Evolutionary conservation across 2,113 vertebrate species (phyloP).

Genomic region (Macroglossus sobrinus): DNA sequence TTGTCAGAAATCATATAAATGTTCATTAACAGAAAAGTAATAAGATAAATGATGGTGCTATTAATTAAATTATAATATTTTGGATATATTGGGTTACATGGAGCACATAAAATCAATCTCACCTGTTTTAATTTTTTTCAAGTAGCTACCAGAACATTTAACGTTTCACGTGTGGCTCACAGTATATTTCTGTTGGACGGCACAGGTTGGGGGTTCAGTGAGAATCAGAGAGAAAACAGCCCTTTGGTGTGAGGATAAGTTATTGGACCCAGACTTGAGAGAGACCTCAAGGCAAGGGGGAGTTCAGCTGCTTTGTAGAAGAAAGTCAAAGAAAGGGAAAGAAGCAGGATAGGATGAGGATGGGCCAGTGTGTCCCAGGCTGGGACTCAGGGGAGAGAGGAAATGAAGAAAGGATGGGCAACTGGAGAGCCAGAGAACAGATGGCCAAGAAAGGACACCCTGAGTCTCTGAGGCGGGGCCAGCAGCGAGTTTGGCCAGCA

Average conservation of each 20-base stretch:
- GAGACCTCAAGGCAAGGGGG: background rate
- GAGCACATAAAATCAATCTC: background rate
- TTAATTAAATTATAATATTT: background rate
- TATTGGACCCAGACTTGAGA: background rate
- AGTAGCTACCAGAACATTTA: background rate
- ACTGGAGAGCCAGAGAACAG: background rate
- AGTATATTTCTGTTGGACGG: background rate
- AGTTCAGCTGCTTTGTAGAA: background rate
- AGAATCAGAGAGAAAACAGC: background rate
- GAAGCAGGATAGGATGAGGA: background rate
- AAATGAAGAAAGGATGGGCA: background rate
- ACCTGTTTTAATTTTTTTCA: background rate
- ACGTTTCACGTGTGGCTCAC: too few relatives aligned
- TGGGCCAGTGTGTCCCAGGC: background rate
- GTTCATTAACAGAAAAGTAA: background rate
- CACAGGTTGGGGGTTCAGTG: background rate
- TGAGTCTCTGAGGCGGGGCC: background rate
- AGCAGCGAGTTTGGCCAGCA: background rate
- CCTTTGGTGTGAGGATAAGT: background rate
- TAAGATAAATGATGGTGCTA: background rate
- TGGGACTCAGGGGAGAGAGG: background rate
- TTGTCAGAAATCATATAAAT: background rate
- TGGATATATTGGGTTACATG: background rate
- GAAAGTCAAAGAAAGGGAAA: background rate
- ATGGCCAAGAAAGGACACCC: background rate